These are phyloP conservation scores for Mimumesa dahlbomi DNA, from an alignment of 2,888 invertebrate species.

Conservation along the genomic window DNA sequence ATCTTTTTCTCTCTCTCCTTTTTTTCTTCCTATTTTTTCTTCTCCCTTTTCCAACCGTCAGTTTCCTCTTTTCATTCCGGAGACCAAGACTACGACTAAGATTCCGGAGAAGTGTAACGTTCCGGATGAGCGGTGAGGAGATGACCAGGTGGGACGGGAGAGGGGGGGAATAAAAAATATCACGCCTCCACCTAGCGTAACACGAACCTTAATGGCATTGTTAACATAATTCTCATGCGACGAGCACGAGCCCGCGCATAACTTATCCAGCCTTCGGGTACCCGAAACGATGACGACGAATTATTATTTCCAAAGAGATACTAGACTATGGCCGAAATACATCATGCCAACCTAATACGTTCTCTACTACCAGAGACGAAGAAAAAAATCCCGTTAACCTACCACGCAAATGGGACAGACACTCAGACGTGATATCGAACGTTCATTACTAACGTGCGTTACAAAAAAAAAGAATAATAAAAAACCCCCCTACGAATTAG, in stretches of 20 bases:
- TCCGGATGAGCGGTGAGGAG: no score
- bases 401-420: no score
- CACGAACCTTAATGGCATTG: constrained; percentile 67
- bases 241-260: constrained; percentile 53
- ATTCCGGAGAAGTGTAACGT: no score
- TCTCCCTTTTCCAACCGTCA: background rate
- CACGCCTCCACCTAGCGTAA: constrained; percentile 57
- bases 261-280: constrained; percentile 36
- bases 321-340: constrained; percentile 32
- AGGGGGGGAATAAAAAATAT: constrained; percentile 59
- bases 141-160: constrained; percentile 8
- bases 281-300: constrained; percentile 19
- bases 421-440: no score
- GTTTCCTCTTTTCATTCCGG: constrained; percentile 31
- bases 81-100: no score
- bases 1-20: no score
- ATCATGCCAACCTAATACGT: constrained; percentile 29
- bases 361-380: no score
- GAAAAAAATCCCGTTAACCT: no score
- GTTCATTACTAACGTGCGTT: no score
- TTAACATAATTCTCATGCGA: constrained; percentile 65
- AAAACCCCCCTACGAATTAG: constrained; percentile 8
- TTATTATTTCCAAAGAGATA: constrained; percentile 55
- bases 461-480: no score
- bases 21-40: constrained; percentile 6